Evolutionary conservation across 2,113 vertebrate genomes (phyloP).

Genomic region (Cryptoleucopteryx plumbea): DNA sequence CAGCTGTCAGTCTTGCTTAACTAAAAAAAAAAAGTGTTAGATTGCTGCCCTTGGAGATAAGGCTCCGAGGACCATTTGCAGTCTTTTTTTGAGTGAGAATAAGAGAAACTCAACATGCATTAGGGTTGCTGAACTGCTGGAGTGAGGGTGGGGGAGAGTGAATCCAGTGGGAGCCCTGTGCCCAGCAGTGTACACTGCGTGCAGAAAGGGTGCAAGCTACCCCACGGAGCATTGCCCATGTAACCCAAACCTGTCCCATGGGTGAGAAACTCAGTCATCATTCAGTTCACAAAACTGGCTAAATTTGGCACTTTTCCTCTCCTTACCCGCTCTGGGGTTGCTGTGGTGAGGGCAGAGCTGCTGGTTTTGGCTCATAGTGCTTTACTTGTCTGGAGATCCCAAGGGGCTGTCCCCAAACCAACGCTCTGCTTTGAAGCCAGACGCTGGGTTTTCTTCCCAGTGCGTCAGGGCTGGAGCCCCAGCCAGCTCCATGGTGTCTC

Average conservation of each 20-base stretch:
- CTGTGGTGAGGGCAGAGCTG: neutral
- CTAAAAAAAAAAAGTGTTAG: neutral
- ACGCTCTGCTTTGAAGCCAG: neutral
- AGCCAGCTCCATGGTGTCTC: neutral
- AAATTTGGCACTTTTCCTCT: neutral
- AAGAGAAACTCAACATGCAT: neutral
- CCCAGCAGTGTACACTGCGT: no score
- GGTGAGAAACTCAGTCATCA: neutral
- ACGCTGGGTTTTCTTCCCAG: neutral
- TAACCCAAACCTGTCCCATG: neutral
- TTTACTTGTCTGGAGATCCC: neutral
- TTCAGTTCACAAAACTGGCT: neutral
- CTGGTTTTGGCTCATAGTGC: neutral
- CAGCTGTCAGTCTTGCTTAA: neutral
- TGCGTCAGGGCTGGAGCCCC: rapidly evolving
- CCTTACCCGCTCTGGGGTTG: rapidly evolving
- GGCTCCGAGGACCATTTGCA: neutral
- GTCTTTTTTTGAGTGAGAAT: neutral
- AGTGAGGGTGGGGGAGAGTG: neutral
- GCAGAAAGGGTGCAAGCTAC: neutral
- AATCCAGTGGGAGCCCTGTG: neutral
- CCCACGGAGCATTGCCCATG: rapidly evolving
- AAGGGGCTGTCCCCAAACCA: neutral
- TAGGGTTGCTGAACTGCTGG: neutral
- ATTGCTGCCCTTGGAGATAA: neutral